These are phyloP conservation scores for Drosophila quadrilineata DNA, from an alignment of 1,140 invertebrate genomes.

Conservation along the genomic window DNA sequence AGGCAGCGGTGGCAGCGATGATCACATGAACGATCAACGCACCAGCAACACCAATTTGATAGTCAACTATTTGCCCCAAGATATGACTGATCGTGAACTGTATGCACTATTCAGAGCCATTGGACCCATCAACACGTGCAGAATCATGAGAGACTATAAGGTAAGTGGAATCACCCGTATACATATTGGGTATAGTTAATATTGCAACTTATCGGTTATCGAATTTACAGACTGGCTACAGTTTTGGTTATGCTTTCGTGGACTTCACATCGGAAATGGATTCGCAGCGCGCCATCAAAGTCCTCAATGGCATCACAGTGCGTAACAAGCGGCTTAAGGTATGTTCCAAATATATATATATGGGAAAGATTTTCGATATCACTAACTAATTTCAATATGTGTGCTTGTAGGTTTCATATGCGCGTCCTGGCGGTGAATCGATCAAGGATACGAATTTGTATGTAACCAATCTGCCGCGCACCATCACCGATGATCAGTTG, in stretches of 20 bases:
- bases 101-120: conserved; percentile 93
- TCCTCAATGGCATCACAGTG: conserved; percentile 93
- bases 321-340: conserved; percentile 92
- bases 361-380: too few species aligned
- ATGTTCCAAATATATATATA: conserved; percentile 15
- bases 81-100: conserved; percentile 94
- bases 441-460: conserved; percentile 98
- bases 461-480: conserved; percentile 94
- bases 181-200: too few species aligned
- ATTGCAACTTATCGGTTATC: too few species aligned
- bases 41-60: conserved; percentile 90
- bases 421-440: conserved; percentile 93
- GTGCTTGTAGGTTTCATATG: conserved; percentile 90
- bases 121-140: conserved; percentile 92
- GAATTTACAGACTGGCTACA: conserved; percentile 94
- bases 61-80: conserved; percentile 97
- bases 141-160: conserved; percentile 95
- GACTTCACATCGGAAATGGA: conserved; percentile 93
- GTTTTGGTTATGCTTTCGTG: conserved; percentile 98
- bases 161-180: conserved; percentile 84
- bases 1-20: conserved; percentile 66
- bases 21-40: conserved; percentile 60
- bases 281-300: conserved; percentile 91
- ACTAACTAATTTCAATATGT: neutral
- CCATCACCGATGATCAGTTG: conserved; percentile 90